These are phyloP conservation scores for Patiria miniata DNA, from an alignment of 35 echinoderm and acorn worm species.

Conservation along the genomic window DNA sequence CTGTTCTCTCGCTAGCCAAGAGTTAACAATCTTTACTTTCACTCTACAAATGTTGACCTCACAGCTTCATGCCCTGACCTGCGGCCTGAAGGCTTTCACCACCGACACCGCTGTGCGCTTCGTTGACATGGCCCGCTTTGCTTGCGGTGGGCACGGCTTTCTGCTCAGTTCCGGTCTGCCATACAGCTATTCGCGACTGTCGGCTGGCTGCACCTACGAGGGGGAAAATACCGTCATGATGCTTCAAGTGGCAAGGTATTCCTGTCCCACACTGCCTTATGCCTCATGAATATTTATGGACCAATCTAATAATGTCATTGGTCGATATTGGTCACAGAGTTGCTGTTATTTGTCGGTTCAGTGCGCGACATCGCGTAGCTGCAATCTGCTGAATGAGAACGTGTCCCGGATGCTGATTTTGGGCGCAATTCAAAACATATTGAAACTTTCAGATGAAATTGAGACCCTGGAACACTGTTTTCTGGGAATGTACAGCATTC, in stretches of 20 bases:
- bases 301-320: background rate
- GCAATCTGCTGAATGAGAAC: too few relatives aligned
- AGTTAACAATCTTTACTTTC: too few relatives aligned
- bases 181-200: slow-evolving; percentile 44
- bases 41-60: too few relatives aligned
- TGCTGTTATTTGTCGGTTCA: too few relatives aligned
- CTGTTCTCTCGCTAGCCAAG: too few relatives aligned
- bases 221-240: slow-evolving; percentile 83
- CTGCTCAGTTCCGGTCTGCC: slow-evolving; percentile 75
- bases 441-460: too few relatives aligned
- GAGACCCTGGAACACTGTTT: too few relatives aligned
- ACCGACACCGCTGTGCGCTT: slow-evolving; percentile 10
- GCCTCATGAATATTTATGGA: background rate
- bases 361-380: too few relatives aligned
- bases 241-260: slow-evolving; percentile 78
- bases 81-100: slow-evolving; percentile 69
- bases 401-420: too few relatives aligned
- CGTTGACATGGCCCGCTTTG: slow-evolving; percentile 64
- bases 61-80: slow-evolving; percentile 88
- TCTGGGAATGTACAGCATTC: too few relatives aligned
- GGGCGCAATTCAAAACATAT: too few relatives aligned
- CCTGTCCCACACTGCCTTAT: background rate
- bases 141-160: slow-evolving; percentile 90
- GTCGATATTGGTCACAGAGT: too few relatives aligned
- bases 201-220: slow-evolving; percentile 67